Percentiles rank a stretch among this genome's conserved stretches.
These are phyloP conservation scores for Parambassis ranga DNA, from an alignment of 2,797 vertebrate species.

Conservation along the genomic window DNA sequence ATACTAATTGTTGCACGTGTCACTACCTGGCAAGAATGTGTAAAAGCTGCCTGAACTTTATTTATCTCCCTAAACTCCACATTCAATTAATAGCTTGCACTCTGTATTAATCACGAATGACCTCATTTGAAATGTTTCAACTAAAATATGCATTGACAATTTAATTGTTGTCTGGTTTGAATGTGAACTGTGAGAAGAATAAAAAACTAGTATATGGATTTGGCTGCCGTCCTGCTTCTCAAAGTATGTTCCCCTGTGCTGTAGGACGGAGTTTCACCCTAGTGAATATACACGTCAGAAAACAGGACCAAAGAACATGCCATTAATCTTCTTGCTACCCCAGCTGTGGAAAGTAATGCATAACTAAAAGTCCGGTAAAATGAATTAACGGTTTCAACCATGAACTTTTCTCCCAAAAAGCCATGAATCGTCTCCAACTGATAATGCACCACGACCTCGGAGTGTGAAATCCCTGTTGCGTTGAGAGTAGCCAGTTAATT, in stretches of 20 bases:
- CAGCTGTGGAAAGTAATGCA: constrained; percentile 93
- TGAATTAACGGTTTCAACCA: constrained; percentile 98
- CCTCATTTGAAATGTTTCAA: constrained; percentile 22
- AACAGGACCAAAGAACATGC: constrained; percentile 65
- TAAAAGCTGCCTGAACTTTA: constrained; percentile 19
- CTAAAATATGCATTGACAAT: constrained; percentile 30
- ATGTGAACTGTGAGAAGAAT: constrained; percentile 53
- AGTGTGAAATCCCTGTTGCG: constrained; percentile 93
- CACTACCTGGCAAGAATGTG: constrained; percentile 52
- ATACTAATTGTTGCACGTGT: constrained; percentile 69
- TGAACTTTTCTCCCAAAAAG: constrained; percentile 96
- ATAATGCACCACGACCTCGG: constrained; percentile 89
- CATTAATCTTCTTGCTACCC: constrained; percentile 89
- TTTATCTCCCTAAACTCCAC: constrained; percentile 28
- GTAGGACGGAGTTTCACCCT: constrained; percentile 64
- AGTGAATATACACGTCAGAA: constrained; percentile 58
- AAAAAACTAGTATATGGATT: constrained; percentile 65
- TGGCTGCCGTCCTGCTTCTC: constrained; percentile 57
- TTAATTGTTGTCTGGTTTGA: constrained; percentile 24
- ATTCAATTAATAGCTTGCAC: constrained; percentile 19
- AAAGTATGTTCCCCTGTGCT: constrained; percentile 41
- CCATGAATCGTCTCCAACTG: constrained; percentile 91
- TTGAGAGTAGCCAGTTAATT: constrained; percentile 95
- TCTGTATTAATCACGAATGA: constrained; percentile 20
- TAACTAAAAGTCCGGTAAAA: constrained; percentile 96